These are phyloP conservation scores for Reinhardtius hippoglossoides DNA, from an alignment of 2,113 vertebrate genomes.

Conservation along the genomic window DNA sequence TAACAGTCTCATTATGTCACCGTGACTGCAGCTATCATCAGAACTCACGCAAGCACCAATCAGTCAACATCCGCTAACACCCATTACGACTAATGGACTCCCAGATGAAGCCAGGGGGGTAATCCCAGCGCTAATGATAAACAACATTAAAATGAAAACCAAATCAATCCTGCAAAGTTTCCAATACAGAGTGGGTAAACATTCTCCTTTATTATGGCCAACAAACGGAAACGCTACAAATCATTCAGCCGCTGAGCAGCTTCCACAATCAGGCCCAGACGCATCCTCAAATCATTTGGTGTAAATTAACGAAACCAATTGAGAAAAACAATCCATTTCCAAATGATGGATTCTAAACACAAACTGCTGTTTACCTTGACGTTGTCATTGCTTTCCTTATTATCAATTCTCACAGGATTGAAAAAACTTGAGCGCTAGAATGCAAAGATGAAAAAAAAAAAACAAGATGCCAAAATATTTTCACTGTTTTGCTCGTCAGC, in stretches of 20 bases:
- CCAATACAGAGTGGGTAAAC: constrained; percentile 73
- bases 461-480: constrained; percentile 31
- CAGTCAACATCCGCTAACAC: constrained; percentile 83
- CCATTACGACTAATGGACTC: constrained; percentile 84
- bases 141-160: constrained; percentile 85
- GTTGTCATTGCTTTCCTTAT: constrained; percentile 59
- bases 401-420: constrained; percentile 61
- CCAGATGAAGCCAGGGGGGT: constrained; percentile 80
- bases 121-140: constrained; percentile 83
- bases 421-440: constrained; percentile 56
- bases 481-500: constrained; percentile 10
- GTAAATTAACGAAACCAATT: constrained; percentile 76
- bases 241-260: constrained; percentile 66
- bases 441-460: constrained; percentile 43
- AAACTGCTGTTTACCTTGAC: constrained; percentile 67
- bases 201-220: constrained; percentile 78
- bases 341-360: constrained; percentile 75
- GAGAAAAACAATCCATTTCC: constrained; percentile 73
- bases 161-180: constrained; percentile 83
- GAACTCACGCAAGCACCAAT: constrained; percentile 78
- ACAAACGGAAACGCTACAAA: constrained; percentile 74
- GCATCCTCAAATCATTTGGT: constrained; percentile 74
- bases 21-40: constrained; percentile 81
- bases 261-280: constrained; percentile 72
- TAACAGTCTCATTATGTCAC: constrained; percentile 83